Conservation (phyloP, 1,140 invertebrate species). For the Drosophila tropicalis region DNA sequence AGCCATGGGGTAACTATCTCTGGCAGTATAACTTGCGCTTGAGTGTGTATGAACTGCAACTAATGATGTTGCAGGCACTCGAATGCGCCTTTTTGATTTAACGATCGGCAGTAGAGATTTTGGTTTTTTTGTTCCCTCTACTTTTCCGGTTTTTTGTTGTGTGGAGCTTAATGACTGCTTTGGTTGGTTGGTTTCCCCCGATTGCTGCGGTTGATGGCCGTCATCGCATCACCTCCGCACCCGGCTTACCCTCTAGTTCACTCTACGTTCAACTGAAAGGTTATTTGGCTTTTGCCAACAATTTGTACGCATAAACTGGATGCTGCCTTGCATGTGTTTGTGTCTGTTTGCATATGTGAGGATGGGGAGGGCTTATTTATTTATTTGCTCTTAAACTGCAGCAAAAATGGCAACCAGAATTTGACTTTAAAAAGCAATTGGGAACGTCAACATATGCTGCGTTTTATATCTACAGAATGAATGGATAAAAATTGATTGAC, state of each 20-base stretch:
- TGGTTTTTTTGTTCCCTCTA: slow-evolving; percentile 18
- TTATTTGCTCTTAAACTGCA: slow-evolving; percentile 47
- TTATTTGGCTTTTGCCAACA: slow-evolving; percentile 25
- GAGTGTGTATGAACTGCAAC: slow-evolving; percentile 78
- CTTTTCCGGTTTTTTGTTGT: slow-evolving; percentile 2
- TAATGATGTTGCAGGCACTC: slow-evolving; percentile 81
- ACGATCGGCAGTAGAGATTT: slow-evolving; percentile 54
- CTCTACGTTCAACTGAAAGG: neutral
- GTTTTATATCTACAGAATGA: neutral
- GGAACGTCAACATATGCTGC: neutral
- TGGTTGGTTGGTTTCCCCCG: slow-evolving; percentile 59
- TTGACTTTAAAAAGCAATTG: slow-evolving; percentile 24
- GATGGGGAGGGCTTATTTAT: slow-evolving; percentile 35
- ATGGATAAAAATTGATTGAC: slow-evolving; percentile 26
- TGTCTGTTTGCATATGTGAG: too few species aligned
- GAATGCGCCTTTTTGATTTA: slow-evolving; percentile 78
- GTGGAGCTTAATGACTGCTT: slow-evolving; percentile 64
- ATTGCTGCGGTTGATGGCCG: slow-evolving; percentile 67
- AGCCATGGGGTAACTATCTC: slow-evolving; percentile 36
- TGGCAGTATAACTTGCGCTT: slow-evolving; percentile 66
- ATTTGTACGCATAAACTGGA: slow-evolving; percentile 50
- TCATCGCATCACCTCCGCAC: slow-evolving; percentile 29
- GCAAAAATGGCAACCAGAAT: slow-evolving; percentile 30
- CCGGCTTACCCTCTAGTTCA: neutral
- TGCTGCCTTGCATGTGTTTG: slow-evolving; percentile 34